phyloP scores from a whole-genome alignment of 2,888 invertebrate genomes.

The Noctua janthe region DNA sequence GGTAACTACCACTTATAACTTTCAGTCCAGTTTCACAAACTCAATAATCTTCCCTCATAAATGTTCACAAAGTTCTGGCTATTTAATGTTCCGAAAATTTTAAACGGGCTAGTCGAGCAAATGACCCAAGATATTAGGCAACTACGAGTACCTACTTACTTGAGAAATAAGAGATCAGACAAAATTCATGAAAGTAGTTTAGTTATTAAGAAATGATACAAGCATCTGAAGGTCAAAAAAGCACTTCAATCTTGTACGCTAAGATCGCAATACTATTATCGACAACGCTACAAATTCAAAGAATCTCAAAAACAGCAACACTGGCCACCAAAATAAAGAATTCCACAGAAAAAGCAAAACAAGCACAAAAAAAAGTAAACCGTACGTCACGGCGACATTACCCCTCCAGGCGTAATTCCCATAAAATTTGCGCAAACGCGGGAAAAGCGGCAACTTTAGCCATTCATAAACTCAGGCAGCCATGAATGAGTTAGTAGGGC shows the following conservation, averaged over 20 bases:
- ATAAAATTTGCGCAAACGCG: constrained; percentile 75
- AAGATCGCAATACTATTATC: neutral
- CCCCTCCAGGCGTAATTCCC: constrained; percentile 58
- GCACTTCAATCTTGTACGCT: neutral
- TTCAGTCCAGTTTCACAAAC: constrained; percentile 51
- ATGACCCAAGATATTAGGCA: constrained; percentile 42
- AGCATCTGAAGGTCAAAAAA: neutral
- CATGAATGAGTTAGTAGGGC: constrained; percentile 70
- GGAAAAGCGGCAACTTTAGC: constrained; percentile 67
- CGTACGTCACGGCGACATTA: constrained; percentile 57
- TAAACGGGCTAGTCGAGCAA: constrained; percentile 39
- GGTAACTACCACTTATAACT: constrained; percentile 52
- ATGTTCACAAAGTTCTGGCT: constrained; percentile 52
- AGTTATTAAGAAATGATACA: neutral
- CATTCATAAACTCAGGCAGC: constrained; percentile 72
- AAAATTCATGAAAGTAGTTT: neutral
- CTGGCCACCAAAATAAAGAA: constrained; percentile 31
- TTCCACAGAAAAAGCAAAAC: constrained; percentile 26
- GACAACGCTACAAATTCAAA: neutral
- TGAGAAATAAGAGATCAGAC: neutral
- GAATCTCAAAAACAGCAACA: constrained; percentile 8
- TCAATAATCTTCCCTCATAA: constrained; percentile 57
- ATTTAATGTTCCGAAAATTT: constrained; percentile 54
- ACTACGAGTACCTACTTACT: neutral
- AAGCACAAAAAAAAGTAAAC: constrained; percentile 21